Base-by-base conservation (phyloP, 2,113 vertebrate genomes). In the Marcusenius ussheri region DNA sequence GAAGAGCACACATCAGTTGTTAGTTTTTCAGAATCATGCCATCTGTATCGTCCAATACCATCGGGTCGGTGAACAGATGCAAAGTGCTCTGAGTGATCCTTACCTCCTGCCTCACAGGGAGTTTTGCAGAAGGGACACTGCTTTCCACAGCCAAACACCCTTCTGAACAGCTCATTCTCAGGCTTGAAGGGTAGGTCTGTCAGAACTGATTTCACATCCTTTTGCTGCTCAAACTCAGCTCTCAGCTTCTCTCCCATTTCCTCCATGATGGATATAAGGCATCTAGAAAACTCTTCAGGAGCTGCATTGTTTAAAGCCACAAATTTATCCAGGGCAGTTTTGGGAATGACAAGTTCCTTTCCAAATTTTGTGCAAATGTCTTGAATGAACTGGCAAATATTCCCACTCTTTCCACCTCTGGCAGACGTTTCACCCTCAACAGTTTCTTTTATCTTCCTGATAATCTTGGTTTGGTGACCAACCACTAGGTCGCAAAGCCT, bases 111-210 rank as follows among this genome's bases (percentile, higher is more conserved):
- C 13, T 96, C 95, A 94, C 96, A 96, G 1, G 95, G 93, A 0
- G 91, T 91, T 51, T 27, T 88, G 35, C 95, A 96, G 90, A 96
- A 96, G 3, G 94, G 96, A 92, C 95, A 96, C 90, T 92, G 94
- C 88, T 94, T 89, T 1, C 95, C 95, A 92, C 96, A 96, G 83
- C 95, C 96, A 91, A 95, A 92, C 27, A 96, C 50, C 39, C 31
- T 85, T 6, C 8, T 92, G 88, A 94, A 94, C 46, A 95, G 90
- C 87, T 92, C 93, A 24, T 92, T 66, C 89, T 95, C 90, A 49
- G 95, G 94, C 2, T 93, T 92, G 15, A 94, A 27, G 1, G 89
- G 35, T 5, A 95, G 92, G 0, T 0, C 45, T 3, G 0, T 0
- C 0, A 94, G 89, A 91, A 92, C 94, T 0, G 0, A 31, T 8